These are phyloP conservation scores for Microcebus griseorufus DNA, from an alignment of 2,113 vertebrate genomes.

Conservation along the genomic window DNA sequence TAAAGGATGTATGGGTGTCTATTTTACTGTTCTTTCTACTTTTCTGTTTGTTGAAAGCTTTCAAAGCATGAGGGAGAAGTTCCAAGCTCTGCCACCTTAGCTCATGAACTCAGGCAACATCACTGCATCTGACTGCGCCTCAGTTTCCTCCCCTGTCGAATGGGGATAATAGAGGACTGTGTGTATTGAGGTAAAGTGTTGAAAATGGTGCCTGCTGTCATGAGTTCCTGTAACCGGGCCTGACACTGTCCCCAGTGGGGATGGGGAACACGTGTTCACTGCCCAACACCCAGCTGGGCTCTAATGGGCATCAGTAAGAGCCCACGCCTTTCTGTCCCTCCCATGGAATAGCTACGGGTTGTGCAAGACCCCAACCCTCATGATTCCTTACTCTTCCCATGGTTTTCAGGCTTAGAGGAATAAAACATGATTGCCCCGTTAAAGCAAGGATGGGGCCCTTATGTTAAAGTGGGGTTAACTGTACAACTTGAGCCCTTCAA, in stretches of 20 bases:
- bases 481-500: background rate
- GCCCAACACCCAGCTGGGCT: background rate
- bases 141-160: too few species aligned
- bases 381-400: background rate
- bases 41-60: background rate
- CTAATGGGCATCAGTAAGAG: background rate
- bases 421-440: background rate
- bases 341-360: background rate
- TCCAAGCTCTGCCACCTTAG: background rate
- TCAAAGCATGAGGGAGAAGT: background rate
- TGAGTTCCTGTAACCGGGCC: too few species aligned
- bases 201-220: background rate
- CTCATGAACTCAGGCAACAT: too few species aligned
- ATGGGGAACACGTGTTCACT: background rate
- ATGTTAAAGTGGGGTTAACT: background rate
- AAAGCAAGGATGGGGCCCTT: background rate
- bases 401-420: background rate
- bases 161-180: background rate
- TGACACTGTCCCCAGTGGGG: background rate
- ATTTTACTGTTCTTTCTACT: background rate
- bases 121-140: too few species aligned
- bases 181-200: background rate
- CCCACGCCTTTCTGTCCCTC: too few species aligned
- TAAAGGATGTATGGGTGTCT: rapidly evolving
- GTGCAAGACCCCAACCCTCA: background rate